phyloP scores from a whole-genome alignment of 2,888 invertebrate species.

The Reticulitermes lucifugus region DNA sequence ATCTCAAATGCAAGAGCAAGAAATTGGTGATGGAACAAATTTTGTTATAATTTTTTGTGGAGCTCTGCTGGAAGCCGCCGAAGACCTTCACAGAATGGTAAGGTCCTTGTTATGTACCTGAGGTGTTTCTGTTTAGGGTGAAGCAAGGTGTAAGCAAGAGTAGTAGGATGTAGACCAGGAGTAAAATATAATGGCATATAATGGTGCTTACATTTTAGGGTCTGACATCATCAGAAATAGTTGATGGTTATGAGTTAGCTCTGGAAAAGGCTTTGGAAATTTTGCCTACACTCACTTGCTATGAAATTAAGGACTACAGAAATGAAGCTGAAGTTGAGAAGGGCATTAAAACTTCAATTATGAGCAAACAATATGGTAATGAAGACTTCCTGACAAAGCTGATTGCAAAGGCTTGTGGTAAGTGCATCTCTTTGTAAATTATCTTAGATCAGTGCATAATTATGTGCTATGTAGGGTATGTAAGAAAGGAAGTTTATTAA shows the following conservation, averaged over 20 bases:
- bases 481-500: too few species aligned
- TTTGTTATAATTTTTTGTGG: constrained; percentile 96
- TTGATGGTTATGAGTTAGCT: constrained; percentile 94
- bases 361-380: constrained; percentile 98
- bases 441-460: too few species aligned
- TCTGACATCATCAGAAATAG: constrained; percentile 95
- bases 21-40: constrained; percentile 99
- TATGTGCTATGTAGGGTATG: too few species aligned
- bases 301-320: constrained; percentile 77
- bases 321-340: constrained; percentile 77
- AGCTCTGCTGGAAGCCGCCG: constrained; percentile 90
- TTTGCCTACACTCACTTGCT: constrained; percentile 82
- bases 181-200: background rate
- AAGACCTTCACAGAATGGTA: constrained; percentile 89
- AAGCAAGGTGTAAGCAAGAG: too few species aligned
- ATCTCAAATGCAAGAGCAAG: constrained; percentile 98
- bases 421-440: constrained; percentile 51
- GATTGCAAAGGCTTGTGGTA: constrained; percentile 85
- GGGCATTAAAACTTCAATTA: constrained; percentile 84
- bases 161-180: background rate
- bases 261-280: constrained; percentile 90
- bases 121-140: too few species aligned
- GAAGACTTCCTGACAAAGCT: constrained; percentile 92
- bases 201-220: constrained; percentile 68
- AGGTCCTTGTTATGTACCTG: constrained; percentile 42